These are phyloP conservation scores for Arctocebus calabarensis DNA, from an alignment of 2,797 vertebrate genomes.

Conservation along the genomic window DNA sequence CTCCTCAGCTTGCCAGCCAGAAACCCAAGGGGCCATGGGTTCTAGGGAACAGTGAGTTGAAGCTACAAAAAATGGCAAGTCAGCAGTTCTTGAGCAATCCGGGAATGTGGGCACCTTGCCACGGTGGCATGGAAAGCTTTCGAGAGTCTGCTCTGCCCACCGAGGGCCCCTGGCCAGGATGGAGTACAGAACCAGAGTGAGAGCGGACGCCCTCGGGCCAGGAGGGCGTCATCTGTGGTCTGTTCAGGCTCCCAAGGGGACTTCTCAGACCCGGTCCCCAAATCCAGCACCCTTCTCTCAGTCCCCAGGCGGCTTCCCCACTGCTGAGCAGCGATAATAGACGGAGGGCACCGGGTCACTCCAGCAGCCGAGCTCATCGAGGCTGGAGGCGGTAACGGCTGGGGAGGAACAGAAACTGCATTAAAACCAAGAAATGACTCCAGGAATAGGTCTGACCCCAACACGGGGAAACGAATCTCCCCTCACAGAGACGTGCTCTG, in stretches of 20 bases:
- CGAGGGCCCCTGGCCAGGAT: fast-evolving
- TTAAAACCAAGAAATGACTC: conserved; percentile 9
- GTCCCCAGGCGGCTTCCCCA: neutral
- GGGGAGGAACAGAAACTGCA: neutral
- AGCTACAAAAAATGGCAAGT: neutral
- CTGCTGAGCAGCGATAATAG: neutral
- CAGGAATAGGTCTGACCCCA: neutral
- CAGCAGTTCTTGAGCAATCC: fast-evolving
- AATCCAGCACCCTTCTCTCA: neutral
- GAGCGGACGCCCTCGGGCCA: neutral
- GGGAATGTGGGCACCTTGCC: fast-evolving
- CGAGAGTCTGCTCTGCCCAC: fast-evolving
- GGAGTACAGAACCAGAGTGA: neutral
- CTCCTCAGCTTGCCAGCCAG: neutral
- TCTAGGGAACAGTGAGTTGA: neutral
- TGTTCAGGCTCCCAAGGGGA: neutral
- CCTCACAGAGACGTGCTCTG: fast-evolving
- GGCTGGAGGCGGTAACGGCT: neutral
- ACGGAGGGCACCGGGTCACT: neutral
- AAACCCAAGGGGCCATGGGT: fast-evolving
- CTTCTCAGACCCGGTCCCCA: neutral
- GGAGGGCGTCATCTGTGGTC: neutral
- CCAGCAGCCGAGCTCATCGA: neutral
- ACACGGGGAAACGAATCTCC: neutral
- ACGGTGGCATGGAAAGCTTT: fast-evolving